Base-by-base conservation (phyloP, 2,113 vertebrate species). In the Myxocyprinus asiaticus region DNA sequence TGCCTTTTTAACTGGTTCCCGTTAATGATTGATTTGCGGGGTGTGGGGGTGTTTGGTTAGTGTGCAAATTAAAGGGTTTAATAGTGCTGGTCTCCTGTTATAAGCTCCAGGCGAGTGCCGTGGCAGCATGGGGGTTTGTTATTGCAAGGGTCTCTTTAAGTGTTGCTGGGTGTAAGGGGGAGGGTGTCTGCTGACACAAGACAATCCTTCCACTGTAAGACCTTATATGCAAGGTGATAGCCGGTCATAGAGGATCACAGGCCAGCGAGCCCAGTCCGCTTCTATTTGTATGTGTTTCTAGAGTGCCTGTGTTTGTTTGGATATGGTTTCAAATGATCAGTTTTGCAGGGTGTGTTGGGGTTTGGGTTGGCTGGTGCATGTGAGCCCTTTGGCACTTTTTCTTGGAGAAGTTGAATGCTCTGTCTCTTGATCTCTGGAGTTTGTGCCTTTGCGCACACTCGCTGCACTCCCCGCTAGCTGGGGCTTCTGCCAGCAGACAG, bases 181-280 rank as follows among this genome's bases (percentile, higher is more conserved):
- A 88, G 83, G 80, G 87, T 90, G 87, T 86, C 82, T 80, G 87
- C 67, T 87, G 89, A 90, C 77, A 82, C 3, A 12, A 83, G 84
- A 80, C 85, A 88, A 85, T 73, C 81, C 83, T 75, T 59, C 78
- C 50, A 65, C 61, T 83, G 68, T 71, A 81, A 85, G 86, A 88
- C 81, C 86, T 88, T 89, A 90, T 89, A 79, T 76, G 64, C 81
- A 85, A 86, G 82, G 83, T 89, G 90, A 91, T 88, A 88, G 82
- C 85, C 83, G 79, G 77, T 56, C 14, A 79, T 81, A 84, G 81
- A 50, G 83, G 82, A 75, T 74, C 77, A 69, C 64, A 71, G 78
- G 22, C 45, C 66, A 65, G 15, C 44, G 22, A 66, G 66, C 5
- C 22, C 42, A 53, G 33, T 15, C 58, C 43, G 17, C 74, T 73